Evolutionary conservation across 2,888 invertebrate genomes (phyloP).

Genomic region (Zaprionus obscuricornis): DNA sequence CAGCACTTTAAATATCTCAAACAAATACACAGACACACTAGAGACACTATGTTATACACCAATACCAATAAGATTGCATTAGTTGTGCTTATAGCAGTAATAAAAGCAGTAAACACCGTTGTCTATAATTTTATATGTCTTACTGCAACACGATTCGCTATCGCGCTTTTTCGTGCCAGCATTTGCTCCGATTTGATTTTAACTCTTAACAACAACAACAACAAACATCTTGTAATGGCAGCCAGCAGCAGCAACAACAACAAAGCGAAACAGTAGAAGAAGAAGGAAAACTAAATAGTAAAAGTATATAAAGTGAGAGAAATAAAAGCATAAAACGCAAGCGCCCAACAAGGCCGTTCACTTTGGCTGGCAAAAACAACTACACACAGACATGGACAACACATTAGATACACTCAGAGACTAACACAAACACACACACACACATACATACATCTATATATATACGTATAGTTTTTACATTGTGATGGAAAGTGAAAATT

Average conservation of each 20-base stretch:
- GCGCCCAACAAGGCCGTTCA: slow-evolving; percentile 81
- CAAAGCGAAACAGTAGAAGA: slow-evolving; percentile 32
- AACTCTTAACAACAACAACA: slow-evolving; percentile 56
- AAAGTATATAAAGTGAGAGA: slow-evolving; percentile 66
- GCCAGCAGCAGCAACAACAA: slow-evolving; percentile 28
- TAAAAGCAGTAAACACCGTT: slow-evolving; percentile 51
- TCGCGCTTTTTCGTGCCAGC: slow-evolving; percentile 67
- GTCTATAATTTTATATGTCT: slow-evolving; percentile 76
- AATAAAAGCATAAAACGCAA: slow-evolving; percentile 57
- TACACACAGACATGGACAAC: slow-evolving; percentile 12
- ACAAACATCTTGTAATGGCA: slow-evolving; percentile 57
- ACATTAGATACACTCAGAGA: slow-evolving; percentile 16
- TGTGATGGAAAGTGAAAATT: slow-evolving; percentile 78
- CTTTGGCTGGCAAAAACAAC: slow-evolving; percentile 58
- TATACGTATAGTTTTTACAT: no score
- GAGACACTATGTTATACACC: slow-evolving; percentile 28
- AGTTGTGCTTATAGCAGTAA: slow-evolving; percentile 42
- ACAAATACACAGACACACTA: slow-evolving; percentile 33
- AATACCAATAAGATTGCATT: no score
- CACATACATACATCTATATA: slow-evolving; percentile 1
- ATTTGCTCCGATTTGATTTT: slow-evolving; percentile 76
- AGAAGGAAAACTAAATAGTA: slow-evolving; percentile 56
- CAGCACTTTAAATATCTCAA: slow-evolving; percentile 69
- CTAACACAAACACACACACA: slow-evolving; percentile 22
- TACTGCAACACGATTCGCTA: slow-evolving; percentile 61